phyloP scores from a whole-genome alignment of 2,113 vertebrate genomes.

The Platanista minor region DNA sequence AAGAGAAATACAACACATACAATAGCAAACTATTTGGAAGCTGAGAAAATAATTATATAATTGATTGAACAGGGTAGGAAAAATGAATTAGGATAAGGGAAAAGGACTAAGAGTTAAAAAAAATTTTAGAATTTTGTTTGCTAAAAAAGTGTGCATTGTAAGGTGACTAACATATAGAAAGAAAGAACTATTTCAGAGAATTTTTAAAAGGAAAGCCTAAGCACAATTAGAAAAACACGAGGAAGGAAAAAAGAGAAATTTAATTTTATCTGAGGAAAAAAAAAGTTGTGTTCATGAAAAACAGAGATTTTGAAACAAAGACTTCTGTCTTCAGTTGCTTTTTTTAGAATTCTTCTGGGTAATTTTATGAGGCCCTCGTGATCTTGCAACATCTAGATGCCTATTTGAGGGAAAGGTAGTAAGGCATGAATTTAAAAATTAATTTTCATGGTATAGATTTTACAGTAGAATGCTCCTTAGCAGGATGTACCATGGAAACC shows the following conservation, averaged over 20 bases:
- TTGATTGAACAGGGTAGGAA: background rate
- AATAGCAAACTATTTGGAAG: conserved; percentile 15
- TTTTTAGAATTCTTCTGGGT: conserved; percentile 30
- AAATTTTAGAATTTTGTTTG: background rate
- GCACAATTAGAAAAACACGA: background rate
- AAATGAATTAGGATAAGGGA: background rate
- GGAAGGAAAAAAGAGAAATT: background rate
- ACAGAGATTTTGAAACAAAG: background rate
- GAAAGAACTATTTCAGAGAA: background rate
- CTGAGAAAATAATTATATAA: conserved; percentile 15
- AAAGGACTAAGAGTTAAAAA: background rate
- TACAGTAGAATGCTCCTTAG: background rate
- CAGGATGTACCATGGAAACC: background rate
- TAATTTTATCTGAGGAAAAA: background rate
- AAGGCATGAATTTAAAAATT: background rate
- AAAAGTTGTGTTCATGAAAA: conserved; percentile 4
- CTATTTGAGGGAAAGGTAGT: background rate
- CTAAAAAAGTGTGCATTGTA: background rate
- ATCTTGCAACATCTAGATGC: background rate
- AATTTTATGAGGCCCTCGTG: background rate
- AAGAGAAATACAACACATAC: conserved; percentile 1
- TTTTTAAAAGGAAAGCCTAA: background rate
- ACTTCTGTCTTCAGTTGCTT: background rate
- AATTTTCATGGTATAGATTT: background rate
- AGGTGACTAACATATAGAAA: background rate